A percentile compares a stretch with the other conserved stretches of the same genome.
phyloP scores from a whole-genome alignment of 2,113 vertebrate species.

The Thunnus thynnus region DNA sequence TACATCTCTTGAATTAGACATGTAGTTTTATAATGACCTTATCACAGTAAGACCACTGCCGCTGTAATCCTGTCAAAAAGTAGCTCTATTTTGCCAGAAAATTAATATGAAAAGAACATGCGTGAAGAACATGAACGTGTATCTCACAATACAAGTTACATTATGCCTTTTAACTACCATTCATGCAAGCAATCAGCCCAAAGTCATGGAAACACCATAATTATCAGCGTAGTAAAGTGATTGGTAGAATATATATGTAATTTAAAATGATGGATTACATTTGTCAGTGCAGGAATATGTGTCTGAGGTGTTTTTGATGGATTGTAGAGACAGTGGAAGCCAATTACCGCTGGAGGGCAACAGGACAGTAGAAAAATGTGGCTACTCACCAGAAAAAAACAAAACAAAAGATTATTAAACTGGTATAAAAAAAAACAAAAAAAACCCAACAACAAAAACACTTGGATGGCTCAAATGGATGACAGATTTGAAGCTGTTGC shows the following conservation, averaged over 20 bases:
- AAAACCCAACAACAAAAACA: not conserved
- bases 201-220: not conserved
- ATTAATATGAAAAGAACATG: not conserved
- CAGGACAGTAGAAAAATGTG: not conserved
- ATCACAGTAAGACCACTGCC: not conserved
- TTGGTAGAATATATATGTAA: not conserved
- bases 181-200: not conserved
- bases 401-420: too few relatives aligned
- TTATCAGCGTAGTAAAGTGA: not conserved
- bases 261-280: slow-evolving; percentile 7
- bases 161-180: not conserved
- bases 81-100: not conserved
- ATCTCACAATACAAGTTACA: not conserved
- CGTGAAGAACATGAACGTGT: not conserved
- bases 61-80: not conserved
- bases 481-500: not conserved
- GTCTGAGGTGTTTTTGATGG: not conserved
- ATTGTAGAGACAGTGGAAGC: not conserved
- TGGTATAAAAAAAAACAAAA: too few relatives aligned
- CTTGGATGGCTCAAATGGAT: not conserved
- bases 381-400: too few relatives aligned
- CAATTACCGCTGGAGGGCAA: not conserved
- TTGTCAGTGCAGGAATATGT: not conserved
- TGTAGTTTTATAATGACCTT: slow-evolving; percentile 21
- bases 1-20: not conserved